phyloP scores from a whole-genome alignment of 2,888 invertebrate species.

The Alloscopus bannaensis region DNA sequence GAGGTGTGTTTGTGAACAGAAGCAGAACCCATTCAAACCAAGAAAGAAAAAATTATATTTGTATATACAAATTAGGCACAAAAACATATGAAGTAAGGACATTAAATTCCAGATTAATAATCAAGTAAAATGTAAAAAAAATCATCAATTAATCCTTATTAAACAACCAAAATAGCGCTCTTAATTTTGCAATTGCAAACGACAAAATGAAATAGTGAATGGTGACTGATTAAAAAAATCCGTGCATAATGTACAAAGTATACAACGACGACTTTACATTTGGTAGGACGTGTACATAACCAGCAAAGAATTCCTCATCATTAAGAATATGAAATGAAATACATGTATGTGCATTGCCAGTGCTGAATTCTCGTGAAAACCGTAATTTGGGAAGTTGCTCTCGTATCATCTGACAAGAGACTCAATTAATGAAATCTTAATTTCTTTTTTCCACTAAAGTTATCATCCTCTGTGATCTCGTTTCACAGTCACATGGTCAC shows the following conservation, averaged over 20 bases:
- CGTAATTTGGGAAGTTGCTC: neutral
- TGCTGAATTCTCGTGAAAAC: neutral
- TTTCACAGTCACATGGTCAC: no score
- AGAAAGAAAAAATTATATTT: conserved; percentile 47
- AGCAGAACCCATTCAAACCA: conserved; percentile 54
- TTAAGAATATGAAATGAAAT: neutral
- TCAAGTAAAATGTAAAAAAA: neutral
- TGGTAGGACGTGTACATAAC: neutral
- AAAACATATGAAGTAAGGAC: conserved; percentile 36
- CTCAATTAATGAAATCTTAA: neutral
- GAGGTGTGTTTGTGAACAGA: conserved; percentile 41
- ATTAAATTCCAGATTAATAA: conserved; percentile 6
- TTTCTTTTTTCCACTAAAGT: neutral
- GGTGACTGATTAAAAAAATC: neutral
- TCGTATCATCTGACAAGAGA: neutral
- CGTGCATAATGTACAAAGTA: neutral
- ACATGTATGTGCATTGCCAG: neutral
- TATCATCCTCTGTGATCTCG: neutral
- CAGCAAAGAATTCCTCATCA: no score
- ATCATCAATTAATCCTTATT: neutral
- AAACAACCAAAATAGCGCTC: neutral
- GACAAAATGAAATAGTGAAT: no score
- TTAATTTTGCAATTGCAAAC: neutral
- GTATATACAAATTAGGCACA: no score
- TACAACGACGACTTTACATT: neutral